A percentile compares a stretch with the other conserved stretches of the same genome.
Conservation (phyloP, 1,140 invertebrate genomes). For the Platorchestia sp. region DNA sequence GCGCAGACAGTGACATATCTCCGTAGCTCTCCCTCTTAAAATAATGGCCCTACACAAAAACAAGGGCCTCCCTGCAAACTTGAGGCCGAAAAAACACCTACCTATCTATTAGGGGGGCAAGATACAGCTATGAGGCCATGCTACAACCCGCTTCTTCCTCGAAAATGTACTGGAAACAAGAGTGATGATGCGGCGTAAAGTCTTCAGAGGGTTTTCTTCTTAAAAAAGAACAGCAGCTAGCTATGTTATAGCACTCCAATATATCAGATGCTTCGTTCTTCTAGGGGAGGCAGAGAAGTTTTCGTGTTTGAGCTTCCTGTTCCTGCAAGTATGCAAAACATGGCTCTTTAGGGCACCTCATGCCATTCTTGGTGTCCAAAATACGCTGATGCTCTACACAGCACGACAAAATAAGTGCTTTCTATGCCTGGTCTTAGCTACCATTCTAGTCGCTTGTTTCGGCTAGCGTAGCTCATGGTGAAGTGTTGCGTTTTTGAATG, state of each 20-base stretch:
- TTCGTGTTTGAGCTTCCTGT: conserved; percentile 41
- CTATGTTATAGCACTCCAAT: conserved; percentile 30
- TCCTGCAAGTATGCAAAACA: conserved; percentile 32
- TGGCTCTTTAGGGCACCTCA: conserved; percentile 9
- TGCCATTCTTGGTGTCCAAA: conserved; percentile 1
- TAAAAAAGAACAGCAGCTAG: not conserved
- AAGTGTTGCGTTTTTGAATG: not conserved
- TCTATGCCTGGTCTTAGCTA: not conserved
- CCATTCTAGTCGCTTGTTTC: not conserved
- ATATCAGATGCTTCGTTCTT: conserved; percentile 17
- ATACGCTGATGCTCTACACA: conserved; percentile 15
- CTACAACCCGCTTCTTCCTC: conserved; percentile 15
- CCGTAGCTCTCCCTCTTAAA: conserved; percentile 48
- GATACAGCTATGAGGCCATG: conserved; percentile 48
- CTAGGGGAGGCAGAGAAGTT: not conserved
- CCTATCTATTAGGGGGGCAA: conserved; percentile 50
- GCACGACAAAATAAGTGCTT: not conserved
- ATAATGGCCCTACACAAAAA: conserved; percentile 54
- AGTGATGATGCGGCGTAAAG: conserved; percentile 29
- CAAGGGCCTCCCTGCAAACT: conserved; percentile 13
- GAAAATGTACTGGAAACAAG: conserved; percentile 51
- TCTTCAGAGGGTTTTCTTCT: not conserved
- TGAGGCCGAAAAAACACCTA: conserved; percentile 23
- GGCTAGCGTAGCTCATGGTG: too few relatives aligned
- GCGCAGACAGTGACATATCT: conserved; percentile 47